Evolutionary conservation across 2,888 invertebrate genomes (phyloP).

Genomic region (Coenonympha glycerion): DNA sequence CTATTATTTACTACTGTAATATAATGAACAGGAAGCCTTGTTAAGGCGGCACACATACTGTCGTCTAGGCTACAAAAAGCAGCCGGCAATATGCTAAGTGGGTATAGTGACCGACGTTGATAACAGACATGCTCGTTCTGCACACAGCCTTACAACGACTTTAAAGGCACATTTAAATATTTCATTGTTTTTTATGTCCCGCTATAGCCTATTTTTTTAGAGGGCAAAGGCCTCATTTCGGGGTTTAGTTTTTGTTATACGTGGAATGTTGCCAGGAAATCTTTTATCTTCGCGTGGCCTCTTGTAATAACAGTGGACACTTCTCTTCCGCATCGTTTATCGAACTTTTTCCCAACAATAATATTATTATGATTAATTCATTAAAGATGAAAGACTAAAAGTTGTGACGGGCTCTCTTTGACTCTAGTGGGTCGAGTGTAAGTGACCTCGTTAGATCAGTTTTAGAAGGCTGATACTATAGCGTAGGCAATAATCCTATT

Average conservation of each 20-base stretch:
- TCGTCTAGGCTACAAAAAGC: conserved; percentile 61
- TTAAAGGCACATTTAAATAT: conserved; percentile 33
- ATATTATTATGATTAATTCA: not conserved
- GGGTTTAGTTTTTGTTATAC: conserved; percentile 23
- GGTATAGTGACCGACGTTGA: conserved; percentile 61
- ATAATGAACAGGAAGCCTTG: conserved; percentile 39
- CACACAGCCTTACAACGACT: conserved; percentile 38
- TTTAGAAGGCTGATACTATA: too few relatives aligned
- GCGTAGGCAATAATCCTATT: too few relatives aligned
- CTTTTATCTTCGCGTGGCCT: conserved; percentile 14
- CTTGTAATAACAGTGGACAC: conserved; percentile 11
- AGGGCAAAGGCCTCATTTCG: conserved; percentile 29
- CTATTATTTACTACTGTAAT: conserved; percentile 17
- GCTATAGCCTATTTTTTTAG: conserved; percentile 28
- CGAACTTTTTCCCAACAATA: not conserved
- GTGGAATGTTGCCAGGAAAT: conserved; percentile 22
- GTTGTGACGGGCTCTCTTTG: too few relatives aligned
- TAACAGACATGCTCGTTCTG: conserved; percentile 49
- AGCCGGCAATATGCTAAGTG: conserved; percentile 69
- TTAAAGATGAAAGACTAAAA: too few relatives aligned
- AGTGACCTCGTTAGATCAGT: too few relatives aligned
- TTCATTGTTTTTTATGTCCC: conserved; percentile 29
- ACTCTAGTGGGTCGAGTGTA: too few relatives aligned
- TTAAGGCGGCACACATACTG: conserved; percentile 41
- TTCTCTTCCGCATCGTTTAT: not conserved